Percentiles rank a stretch among this genome's conserved stretches.
Evolutionary conservation across 2,113 vertebrate species (phyloP).

Genomic region (Anser cygnoides): DNA sequence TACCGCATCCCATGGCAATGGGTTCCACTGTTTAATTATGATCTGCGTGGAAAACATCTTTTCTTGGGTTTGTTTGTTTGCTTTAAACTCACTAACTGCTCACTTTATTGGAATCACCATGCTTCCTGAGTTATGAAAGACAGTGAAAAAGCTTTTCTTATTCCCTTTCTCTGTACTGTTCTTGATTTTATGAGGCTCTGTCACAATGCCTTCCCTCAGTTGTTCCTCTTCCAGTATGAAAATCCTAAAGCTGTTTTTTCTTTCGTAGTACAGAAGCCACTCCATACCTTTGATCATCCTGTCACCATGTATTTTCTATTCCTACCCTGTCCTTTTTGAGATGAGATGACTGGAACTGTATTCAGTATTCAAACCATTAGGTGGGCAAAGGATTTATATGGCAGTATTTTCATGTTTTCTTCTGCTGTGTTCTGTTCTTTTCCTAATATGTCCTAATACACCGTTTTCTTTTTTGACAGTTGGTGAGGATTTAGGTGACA

Average conservation of each 20-base stretch:
- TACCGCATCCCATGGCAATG: background rate
- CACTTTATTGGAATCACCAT: background rate
- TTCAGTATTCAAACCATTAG: background rate
- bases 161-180: background rate
- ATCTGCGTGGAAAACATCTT: background rate
- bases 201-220: background rate
- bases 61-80: background rate
- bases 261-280: background rate
- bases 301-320: slow-evolving; percentile 14
- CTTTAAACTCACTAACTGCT: background rate
- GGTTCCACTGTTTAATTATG: background rate
- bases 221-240: background rate
- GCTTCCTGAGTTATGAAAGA: background rate
- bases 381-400: background rate
- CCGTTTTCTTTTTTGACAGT: background rate
- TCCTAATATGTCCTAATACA: slow-evolving; percentile 1
- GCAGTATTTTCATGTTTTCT: background rate
- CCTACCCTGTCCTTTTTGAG: background rate
- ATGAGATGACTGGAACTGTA: background rate
- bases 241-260: background rate
- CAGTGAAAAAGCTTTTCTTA: background rate
- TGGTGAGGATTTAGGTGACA: slow-evolving; percentile 16
- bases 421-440: background rate
- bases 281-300: slow-evolving; percentile 21
- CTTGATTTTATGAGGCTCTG: background rate